A percentile compares a stretch with the other conserved stretches of the same genome.
phyloP scores from a whole-genome alignment of 1,140 invertebrate genomes.

The Drosophila asahinai region DNA sequence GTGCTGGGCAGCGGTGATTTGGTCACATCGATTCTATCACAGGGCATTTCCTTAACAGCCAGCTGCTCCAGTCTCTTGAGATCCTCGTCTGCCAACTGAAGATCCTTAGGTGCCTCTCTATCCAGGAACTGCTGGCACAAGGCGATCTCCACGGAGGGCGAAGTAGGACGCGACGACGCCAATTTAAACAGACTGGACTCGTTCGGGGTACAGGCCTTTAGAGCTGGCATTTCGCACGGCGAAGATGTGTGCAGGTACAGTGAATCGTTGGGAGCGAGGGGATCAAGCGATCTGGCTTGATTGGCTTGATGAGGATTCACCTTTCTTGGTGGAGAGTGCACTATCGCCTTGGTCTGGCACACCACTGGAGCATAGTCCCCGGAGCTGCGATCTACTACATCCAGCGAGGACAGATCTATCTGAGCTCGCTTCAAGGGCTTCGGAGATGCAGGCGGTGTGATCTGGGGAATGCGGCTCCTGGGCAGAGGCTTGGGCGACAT shows the following conservation, averaged over 20 bases:
- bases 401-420: constrained; percentile 16
- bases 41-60: constrained; percentile 63
- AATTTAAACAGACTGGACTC: constrained; percentile 77
- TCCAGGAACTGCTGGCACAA: constrained; percentile 61
- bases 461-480: constrained; percentile 77
- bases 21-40: constrained; percentile 72
- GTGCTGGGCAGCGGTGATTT: constrained; percentile 66
- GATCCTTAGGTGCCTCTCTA: constrained; percentile 40
- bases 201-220: constrained; percentile 66
- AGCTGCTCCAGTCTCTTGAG: constrained; percentile 47
- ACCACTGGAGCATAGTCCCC: constrained; percentile 67
- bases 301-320: not conserved
- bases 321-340: constrained; percentile 66
- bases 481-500: constrained; percentile 65
- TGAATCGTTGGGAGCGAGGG: constrained; percentile 66
- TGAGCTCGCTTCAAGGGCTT: constrained; percentile 33
- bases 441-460: constrained; percentile 74
- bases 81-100: constrained; percentile 54
- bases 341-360: constrained; percentile 62
- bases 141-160: constrained; percentile 59
- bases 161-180: constrained; percentile 63
- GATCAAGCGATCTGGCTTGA: constrained; percentile 20
- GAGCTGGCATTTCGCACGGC: constrained; percentile 63
- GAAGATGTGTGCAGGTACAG: constrained; percentile 49
- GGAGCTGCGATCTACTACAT: constrained; percentile 61